Conservation (phyloP, 1,140 invertebrate species). For the Plodia interpunctella region DNA sequence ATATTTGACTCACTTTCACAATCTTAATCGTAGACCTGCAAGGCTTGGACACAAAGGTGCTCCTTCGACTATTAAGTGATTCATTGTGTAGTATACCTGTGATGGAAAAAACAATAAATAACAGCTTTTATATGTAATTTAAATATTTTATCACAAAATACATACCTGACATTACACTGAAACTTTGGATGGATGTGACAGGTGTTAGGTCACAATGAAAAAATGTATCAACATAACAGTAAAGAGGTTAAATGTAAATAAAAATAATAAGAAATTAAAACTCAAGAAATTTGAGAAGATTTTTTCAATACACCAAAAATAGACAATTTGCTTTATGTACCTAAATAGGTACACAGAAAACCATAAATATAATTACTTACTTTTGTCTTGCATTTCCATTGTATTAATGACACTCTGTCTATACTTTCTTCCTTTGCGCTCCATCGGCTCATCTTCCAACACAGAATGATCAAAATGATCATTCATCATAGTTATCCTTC, state of each 20-base stretch:
- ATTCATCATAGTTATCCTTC: constrained; percentile 58
- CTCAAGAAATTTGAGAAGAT: constrained; percentile 1
- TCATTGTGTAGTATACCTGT: constrained; percentile 66
- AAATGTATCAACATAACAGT: not conserved
- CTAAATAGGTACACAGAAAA: constrained; percentile 3
- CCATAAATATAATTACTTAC: constrained; percentile 16
- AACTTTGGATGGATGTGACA: constrained; percentile 66
- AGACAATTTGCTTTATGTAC: too few relatives aligned
- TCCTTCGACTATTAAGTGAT: constrained; percentile 57
- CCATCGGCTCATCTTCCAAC: constrained; percentile 42
- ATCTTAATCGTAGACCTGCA: constrained; percentile 54
- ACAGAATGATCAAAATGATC: constrained; percentile 48
- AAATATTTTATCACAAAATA: constrained; percentile 28
- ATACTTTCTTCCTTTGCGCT: constrained; percentile 63
- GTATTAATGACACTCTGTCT: constrained; percentile 64
- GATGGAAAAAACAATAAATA: constrained; percentile 25
- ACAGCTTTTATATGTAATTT: not conserved
- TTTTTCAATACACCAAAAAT: too few relatives aligned
- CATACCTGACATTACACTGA: constrained; percentile 72
- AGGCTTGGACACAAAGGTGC: constrained; percentile 60
- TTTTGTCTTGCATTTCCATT: constrained; percentile 62
- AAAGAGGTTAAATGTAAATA: not conserved
- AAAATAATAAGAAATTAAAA: not conserved
- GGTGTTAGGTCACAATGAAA: constrained; percentile 13
- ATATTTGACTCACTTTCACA: constrained; percentile 42